A percentile compares a stretch with the other conserved stretches of the same genome.
Conservation (phyloP, 2,113 vertebrate genomes). For the Prolemur simus region DNA sequence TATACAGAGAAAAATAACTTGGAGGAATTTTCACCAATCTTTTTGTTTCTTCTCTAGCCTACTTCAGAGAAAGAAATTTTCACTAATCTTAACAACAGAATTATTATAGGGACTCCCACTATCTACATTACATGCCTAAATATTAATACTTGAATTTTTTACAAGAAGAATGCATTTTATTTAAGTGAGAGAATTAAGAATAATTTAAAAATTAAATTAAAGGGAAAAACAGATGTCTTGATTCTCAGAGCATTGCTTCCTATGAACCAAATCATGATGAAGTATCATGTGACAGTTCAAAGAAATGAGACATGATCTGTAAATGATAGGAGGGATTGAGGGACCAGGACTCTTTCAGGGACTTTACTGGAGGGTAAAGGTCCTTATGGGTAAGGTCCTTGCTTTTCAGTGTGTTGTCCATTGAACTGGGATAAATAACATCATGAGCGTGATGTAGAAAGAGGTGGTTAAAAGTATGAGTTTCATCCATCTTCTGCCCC, state of each 20-base stretch:
- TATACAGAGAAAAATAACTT: background rate
- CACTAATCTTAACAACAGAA: background rate
- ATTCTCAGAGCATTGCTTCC: background rate
- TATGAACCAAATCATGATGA: background rate
- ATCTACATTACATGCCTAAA: background rate
- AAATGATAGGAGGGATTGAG: background rate
- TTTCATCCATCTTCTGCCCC: background rate
- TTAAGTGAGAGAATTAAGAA: background rate
- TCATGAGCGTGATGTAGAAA: background rate
- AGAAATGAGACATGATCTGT: background rate
- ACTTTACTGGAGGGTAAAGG: background rate
- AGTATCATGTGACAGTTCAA: background rate
- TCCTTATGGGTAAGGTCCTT: background rate
- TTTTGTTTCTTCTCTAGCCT: background rate
- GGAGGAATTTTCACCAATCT: background rate
- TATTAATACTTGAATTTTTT: background rate
- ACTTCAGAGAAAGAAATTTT: too few relatives aligned
- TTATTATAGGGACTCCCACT: background rate
- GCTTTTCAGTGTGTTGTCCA: background rate
- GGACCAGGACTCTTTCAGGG: background rate
- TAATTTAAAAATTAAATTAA: background rate
- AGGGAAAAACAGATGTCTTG: background rate
- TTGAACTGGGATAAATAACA: background rate
- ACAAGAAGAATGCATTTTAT: background rate
- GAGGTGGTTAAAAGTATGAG: background rate